Base-by-base conservation (phyloP, 2,888 invertebrate genomes). In the Diachrysia chrysitis region DNA sequence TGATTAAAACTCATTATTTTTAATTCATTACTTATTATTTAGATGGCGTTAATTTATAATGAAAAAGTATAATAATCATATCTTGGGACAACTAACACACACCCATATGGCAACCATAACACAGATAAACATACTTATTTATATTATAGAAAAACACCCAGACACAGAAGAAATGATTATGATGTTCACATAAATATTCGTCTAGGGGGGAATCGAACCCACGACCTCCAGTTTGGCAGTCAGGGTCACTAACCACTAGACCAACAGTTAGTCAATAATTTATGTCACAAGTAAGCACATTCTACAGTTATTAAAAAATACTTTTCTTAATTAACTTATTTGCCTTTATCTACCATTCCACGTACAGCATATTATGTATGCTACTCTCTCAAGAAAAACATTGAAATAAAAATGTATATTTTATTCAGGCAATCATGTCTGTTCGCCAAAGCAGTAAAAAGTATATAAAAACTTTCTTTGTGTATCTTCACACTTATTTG, bases 401-500 rank as follows among this genome's bases (percentile, higher is more conserved):
- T 61, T 62, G 63, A 62, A 71, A 72, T 65, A 76, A 42, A 64
- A 66, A 66, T 76, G 63, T 76, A 63, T 58, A 63, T 35, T 71
- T 63, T 65, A 69, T 72, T n/a, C n/a, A 37, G 64, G 61, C 63
- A 79, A 76, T 69, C 65, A 65, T 56, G 73, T 69, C 69, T 55
- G 64, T 63, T 55, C 66, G 25, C 64, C 42, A 58, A 63, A 79
- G 63, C 66, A 60, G 69, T 78, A 79, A 79, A 79, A 76, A 65
- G 72, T 79, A 65, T 63, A 79, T 78, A 76, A 79, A 51, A 72
- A 76, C 59, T 76, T 63, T 67, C 57, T 76, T 72, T 79, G 63
- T 66, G 53, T 76, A 63, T 76, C 57, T 63, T 69, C 73, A 69
- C 76, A 69, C 80, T 76, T 72, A 78, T 79, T 72, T 79, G 65